Evolutionary conservation across 1,140 invertebrate genomes (phyloP).

Genomic region (Trachelipus rathkii): DNA sequence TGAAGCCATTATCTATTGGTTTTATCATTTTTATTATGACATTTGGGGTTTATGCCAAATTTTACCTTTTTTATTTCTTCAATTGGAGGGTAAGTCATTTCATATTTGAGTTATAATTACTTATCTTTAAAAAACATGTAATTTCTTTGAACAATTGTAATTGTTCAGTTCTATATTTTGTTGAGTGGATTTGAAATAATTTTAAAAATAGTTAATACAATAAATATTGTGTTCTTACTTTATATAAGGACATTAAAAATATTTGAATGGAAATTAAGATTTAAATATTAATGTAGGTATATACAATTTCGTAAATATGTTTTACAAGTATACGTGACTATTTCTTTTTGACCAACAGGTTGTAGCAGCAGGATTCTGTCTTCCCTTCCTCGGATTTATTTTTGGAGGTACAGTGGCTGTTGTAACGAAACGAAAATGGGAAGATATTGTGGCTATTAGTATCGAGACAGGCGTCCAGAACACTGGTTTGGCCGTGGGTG

Average conservation of each 20-base stretch:
- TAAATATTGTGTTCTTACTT: too few relatives aligned
- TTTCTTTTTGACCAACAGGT: constrained; percentile 49
- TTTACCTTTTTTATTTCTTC: constrained; percentile 85
- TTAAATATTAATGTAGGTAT: too few relatives aligned
- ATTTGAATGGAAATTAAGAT: too few relatives aligned
- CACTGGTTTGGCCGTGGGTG: constrained; percentile 60
- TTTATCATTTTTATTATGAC: constrained; percentile 75
- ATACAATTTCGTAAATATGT: too few relatives aligned
- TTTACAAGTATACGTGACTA: too few relatives aligned
- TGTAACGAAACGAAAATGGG: constrained; percentile 47
- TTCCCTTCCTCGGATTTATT: constrained; percentile 40
- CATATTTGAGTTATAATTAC: too few relatives aligned
- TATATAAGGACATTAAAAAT: too few relatives aligned
- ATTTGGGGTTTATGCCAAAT: constrained; percentile 87
- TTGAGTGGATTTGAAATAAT: too few relatives aligned
- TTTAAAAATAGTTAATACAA: too few relatives aligned
- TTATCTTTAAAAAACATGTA: too few relatives aligned
- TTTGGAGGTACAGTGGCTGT: constrained; percentile 30
- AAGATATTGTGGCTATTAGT: constrained; percentile 75
- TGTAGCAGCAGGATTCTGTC: constrained; percentile 48
- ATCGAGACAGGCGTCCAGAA: constrained; percentile 94
- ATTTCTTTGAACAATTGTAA: too few relatives aligned
- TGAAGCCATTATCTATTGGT: constrained; percentile 78
- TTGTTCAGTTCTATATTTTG: too few relatives aligned
- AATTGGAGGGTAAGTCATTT: constrained; percentile 60